Evolutionary conservation across 2,797 vertebrate genomes (phyloP), one percentile per base, ranked within the genome.

Genomic region (Picus viridis): DNA sequence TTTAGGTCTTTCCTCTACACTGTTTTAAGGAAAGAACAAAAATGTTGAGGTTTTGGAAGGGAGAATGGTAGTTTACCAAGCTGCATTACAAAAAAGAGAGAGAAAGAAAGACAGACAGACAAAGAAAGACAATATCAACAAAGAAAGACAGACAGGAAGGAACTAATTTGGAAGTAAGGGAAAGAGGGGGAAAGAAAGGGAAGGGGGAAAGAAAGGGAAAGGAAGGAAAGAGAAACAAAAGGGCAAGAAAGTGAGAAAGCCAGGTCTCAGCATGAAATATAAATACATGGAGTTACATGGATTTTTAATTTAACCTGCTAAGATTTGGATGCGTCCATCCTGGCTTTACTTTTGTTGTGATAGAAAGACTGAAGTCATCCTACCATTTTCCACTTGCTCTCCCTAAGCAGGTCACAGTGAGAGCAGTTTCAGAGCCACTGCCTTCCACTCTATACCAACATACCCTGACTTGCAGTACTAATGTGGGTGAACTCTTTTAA

Each of bases 1-100:
- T 93, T 92, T 54, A 86, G 30, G 47, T 82, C 80, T 94, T 91
- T 89, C 63, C 65, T 86, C 30, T 69, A 58, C 92, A 67, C 5
- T 24, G 34, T 10, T 56, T 1, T 16, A 56, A 29, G 53, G 15
- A 56, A 29, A 56, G 16, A 56, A 56, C 16, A 29, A 56, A 56
- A 56, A 56, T 56, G 26, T 23, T 26, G n/a, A 47, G 34, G 9
- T 54, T 81, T 51, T 51, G 14, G 56, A 93, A 88, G 12, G 20
- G 14, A 91, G n/a, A 82, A 84, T 34, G 49, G 2, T 19, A 19
- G 8, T 77, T 65, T 70, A 7, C 11, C 36, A 41, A 63, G 16
- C 34, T 29, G 7, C 26, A 19, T 63, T 29, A 41, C 39, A 32
- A 12, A 3, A 15, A 26, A 16, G n/a, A 49, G 2, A 22, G 5